Evolutionary conservation across 2,113 vertebrate species (phyloP), one percentile per base, ranked within the genome.

Genomic region (Phoxinus phoxinus): DNA sequence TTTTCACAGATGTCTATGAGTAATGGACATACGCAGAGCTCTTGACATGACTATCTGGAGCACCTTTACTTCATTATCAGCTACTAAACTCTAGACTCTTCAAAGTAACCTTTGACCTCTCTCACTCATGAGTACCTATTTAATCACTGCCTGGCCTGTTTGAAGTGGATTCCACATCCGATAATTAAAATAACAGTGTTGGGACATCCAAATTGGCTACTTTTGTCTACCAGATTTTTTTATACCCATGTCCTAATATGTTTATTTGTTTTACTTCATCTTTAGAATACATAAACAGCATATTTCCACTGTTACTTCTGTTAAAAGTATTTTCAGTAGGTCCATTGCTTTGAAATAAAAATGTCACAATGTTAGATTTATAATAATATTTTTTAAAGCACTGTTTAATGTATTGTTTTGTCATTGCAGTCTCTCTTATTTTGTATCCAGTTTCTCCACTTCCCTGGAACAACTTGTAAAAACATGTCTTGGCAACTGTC

Each of bases 51-150:
- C 17, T 32, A 2, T 21, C 44, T 48, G n/a, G 13, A 13, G 21
- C 53, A 59, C 10, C 30, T 58, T 79, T 41, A 23, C 19, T 79
- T 59, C 53, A 79, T 37, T 77, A 56, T 10, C 48, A 56, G 37
- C 21, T n/a, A n/a, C 25, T 77, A 21, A 77, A 77, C 74, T 74
- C n/a, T 35, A 10, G 4, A 73, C 11, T 46, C 71, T 44, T 44
- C 23, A 48, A 27, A 75, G 41, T 74, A 75, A 75, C 72, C 72
- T 75, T 75, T 75, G 44, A 51, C 72, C 72, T 75, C 12, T 17
- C 17, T 27, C 23, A 27, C 72, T 27, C 41, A 3, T 0, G n/a
- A 74, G 41, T 21, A 41, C 67, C 67, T 41, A 3, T 71, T 53
- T 53, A 76, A 19, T 48, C 13, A 32, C 12, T 27, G 46, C 0